Evolutionary conservation across 2,113 vertebrate genomes (phyloP).

Genomic region (Platanista minor): DNA sequence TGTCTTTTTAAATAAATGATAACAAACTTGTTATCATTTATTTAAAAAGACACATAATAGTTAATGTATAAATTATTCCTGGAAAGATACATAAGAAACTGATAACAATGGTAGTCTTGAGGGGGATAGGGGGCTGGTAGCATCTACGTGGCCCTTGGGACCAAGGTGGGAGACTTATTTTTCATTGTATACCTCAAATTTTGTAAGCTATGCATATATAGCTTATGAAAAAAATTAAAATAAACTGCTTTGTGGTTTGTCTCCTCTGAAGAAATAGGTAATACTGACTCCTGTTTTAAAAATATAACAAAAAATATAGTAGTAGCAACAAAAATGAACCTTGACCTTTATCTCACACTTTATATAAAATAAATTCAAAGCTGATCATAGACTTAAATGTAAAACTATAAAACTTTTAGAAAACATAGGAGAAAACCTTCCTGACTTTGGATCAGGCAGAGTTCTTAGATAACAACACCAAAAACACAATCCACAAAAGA

Average conservation of each 20-base stretch:
- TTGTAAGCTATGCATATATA: not conserved
- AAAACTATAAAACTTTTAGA: not conserved
- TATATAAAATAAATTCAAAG: not conserved
- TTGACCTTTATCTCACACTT: not conserved
- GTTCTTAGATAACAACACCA: not conserved
- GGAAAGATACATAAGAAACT: not conserved
- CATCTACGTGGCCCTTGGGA: not conserved
- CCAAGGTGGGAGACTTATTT: not conserved
- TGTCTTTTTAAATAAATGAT: no score
- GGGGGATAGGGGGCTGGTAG: not conserved
- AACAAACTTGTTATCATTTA: not conserved
- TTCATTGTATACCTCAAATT: not conserved
- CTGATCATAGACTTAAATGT: not conserved
- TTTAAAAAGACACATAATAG: not conserved
- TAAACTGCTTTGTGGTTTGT: not conserved
- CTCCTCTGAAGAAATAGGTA: not conserved
- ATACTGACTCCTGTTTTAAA: not conserved
- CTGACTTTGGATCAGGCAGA: not conserved
- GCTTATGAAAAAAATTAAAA: not conserved
- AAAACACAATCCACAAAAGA: not conserved
- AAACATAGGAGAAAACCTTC: not conserved
- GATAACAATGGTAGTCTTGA: not conserved
- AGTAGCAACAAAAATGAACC: not conserved
- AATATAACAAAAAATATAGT: not conserved
- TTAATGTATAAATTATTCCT: not conserved